phyloP scores from a whole-genome alignment of 1,140 invertebrate genomes.

The Caenorhabditis latens region DNA sequence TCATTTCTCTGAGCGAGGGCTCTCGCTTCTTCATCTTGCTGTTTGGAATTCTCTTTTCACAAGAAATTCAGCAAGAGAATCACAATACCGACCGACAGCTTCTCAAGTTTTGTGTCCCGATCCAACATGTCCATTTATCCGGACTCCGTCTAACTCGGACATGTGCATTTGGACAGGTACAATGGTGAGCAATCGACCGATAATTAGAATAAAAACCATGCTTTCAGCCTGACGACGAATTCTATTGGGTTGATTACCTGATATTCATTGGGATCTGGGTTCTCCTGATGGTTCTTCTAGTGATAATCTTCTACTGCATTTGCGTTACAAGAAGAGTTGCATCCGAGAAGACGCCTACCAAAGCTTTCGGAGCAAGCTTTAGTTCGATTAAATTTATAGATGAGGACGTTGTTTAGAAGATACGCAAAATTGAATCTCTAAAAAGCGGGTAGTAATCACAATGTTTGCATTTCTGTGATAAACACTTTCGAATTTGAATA shows the following conservation, averaged over 20 bases:
- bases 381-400: constrained; percentile 63
- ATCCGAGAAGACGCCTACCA: constrained; percentile 40
- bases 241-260: constrained; percentile 46
- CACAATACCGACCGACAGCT: constrained; percentile 45
- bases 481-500: background rate
- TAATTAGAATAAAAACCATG: background rate
- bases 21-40: constrained; percentile 60
- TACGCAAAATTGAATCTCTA: background rate
- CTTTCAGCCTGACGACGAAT: constrained; percentile 21
- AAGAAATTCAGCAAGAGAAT: constrained; percentile 44
- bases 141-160: constrained; percentile 59
- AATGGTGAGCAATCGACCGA: background rate
- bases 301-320: constrained; percentile 48
- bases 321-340: constrained; percentile 51
- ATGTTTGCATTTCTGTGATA: constrained; percentile 8
- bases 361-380: constrained; percentile 62
- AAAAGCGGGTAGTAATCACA: constrained; percentile 5
- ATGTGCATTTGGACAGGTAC: constrained; percentile 55
- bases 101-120: constrained; percentile 58
- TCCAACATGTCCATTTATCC: constrained; percentile 61
- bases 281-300: constrained; percentile 21
- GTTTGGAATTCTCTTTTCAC: constrained; percentile 63
- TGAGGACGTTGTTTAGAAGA: constrained; percentile 51
- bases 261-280: constrained; percentile 50
- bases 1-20: constrained; percentile 60